A percentile compares a stretch with the other conserved stretches of the same genome.
These are phyloP conservation scores for Scomber scombrus DNA, from an alignment of 2,113 vertebrate species.

Conservation along the genomic window DNA sequence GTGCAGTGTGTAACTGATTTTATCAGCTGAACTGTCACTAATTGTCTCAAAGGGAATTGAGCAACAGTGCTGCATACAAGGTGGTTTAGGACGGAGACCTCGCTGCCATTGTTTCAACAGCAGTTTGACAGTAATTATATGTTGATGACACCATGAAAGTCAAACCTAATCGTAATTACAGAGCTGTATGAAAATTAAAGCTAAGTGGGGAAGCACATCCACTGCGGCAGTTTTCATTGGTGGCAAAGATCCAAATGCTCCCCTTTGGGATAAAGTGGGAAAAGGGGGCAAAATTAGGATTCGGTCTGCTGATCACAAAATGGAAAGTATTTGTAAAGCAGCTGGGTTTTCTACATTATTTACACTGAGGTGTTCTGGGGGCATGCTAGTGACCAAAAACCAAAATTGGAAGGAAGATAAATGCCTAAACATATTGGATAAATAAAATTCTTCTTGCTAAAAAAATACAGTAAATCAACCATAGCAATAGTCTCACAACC, in stretches of 20 bases:
- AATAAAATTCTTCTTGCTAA: too few relatives aligned
- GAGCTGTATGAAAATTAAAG: not conserved
- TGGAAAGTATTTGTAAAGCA: conserved; percentile 38
- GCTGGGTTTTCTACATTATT: conserved; percentile 53
- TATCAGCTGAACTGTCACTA: conserved; percentile 27
- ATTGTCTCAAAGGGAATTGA: conserved; percentile 25
- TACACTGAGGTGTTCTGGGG: conserved; percentile 35
- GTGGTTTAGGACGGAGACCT: not conserved
- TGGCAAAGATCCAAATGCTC: conserved; percentile 7
- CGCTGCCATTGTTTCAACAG: not conserved
- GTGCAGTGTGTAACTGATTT: conserved; percentile 23
- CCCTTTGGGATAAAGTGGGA: conserved; percentile 14
- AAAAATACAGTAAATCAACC: too few relatives aligned
- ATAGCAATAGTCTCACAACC: too few relatives aligned
- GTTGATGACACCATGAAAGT: conserved; percentile 23
- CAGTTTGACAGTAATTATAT: not conserved
- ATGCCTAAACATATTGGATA: not conserved
- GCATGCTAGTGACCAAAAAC: not conserved
- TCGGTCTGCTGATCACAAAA: conserved; percentile 48
- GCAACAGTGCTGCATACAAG: not conserved
- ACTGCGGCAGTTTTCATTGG: conserved; percentile 11
- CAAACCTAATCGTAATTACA: conserved; percentile 4
- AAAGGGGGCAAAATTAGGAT: conserved; percentile 38
- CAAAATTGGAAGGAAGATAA: not conserved
- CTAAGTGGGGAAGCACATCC: not conserved